A percentile compares a stretch with the other conserved stretches of the same genome.
Conservation (phyloP, 2,797 vertebrate species). For the Eospalax fontanierii region DNA sequence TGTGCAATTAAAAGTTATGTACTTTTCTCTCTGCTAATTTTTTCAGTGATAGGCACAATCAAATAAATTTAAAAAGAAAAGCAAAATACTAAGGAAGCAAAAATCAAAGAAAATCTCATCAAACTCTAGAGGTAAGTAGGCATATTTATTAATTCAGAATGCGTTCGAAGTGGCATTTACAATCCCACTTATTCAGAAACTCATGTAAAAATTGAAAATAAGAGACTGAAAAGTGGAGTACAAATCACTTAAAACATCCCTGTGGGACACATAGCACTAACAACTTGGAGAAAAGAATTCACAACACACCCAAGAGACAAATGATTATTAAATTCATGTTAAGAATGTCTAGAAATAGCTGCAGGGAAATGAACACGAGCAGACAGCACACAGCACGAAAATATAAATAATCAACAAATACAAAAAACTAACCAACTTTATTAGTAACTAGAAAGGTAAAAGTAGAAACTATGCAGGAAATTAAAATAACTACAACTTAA, state of each 20-base stretch:
- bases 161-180: neutral
- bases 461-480: neutral
- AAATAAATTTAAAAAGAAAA: neutral
- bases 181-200: too few species aligned
- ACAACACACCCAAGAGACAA: neutral
- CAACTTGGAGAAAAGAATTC: slow-evolving; percentile 22
- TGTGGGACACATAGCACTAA: neutral
- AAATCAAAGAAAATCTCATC: neutral
- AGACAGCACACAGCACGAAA: neutral
- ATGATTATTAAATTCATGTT: neutral
- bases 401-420: neutral
- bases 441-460: neutral
- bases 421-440: neutral
- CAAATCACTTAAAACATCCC: neutral
- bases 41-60: slow-evolving; percentile 18
- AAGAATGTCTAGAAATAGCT: slow-evolving; percentile 27
- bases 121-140: neutral
- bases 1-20: neutral
- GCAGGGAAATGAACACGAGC: neutral
- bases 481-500: neutral
- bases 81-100: neutral
- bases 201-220: too few species aligned
- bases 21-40: neutral
- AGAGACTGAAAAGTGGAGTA: too few species aligned
- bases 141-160: neutral